A percentile compares a stretch with the other conserved stretches of the same genome.
These are phyloP conservation scores for Antedon mediterranea DNA, from an alignment of 53 echinoderm and acorn worm species.

Conservation along the genomic window DNA sequence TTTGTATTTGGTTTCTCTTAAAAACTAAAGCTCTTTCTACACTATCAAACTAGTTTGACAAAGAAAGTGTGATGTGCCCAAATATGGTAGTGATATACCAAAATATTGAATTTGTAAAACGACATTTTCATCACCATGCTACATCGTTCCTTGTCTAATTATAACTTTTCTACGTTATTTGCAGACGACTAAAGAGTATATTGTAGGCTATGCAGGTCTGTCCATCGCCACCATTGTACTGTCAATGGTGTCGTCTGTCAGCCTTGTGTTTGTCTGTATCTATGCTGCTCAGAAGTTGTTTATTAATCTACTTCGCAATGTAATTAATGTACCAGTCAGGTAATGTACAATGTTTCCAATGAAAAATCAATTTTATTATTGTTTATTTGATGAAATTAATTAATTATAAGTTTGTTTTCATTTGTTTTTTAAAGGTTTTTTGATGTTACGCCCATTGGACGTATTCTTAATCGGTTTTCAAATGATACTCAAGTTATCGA, in stretches of 20 bases:
- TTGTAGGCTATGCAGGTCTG: constrained; percentile 22
- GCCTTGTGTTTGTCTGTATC: constrained; percentile 11
- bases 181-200: constrained; percentile 15
- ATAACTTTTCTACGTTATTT: no score
- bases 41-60: no score
- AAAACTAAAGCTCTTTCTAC: no score
- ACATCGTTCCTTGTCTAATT: no score
- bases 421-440: constrained; percentile 34
- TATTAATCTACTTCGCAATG: constrained; percentile 19
- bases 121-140: no score
- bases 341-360: not conserved
- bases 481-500: constrained; percentile 43
- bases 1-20: no score
- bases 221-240: constrained; percentile 19
- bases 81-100: no score
- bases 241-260: constrained; percentile 9
- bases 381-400: not conserved
- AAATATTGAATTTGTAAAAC: no score
- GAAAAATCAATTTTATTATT: not conserved
- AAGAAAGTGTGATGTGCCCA: no score
- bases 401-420: not conserved
- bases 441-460: constrained; percentile 49
- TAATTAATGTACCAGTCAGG: constrained; percentile 33
- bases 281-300: constrained; percentile 19
- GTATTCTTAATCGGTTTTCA: constrained; percentile 45